Conservation (phyloP, 2,797 vertebrate genomes). For the Tiaroga cobitis region DNA sequence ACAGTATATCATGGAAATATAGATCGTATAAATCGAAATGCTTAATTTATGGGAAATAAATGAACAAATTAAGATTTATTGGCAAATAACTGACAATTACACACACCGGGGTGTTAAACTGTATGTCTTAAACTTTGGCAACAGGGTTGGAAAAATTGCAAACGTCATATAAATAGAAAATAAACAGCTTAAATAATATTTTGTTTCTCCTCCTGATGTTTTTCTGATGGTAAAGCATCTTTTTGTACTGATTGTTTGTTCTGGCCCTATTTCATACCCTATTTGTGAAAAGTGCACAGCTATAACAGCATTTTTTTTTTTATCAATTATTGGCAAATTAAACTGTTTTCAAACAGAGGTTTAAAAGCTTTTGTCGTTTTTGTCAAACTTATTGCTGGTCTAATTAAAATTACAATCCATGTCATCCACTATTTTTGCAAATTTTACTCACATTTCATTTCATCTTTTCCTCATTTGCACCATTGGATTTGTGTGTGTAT, state of each 20-base stretch:
- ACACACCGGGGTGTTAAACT: background rate
- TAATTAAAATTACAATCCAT: conserved; percentile 14
- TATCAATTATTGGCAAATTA: background rate
- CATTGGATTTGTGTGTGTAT: conserved; percentile 39
- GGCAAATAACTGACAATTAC: background rate
- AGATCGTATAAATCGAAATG: background rate
- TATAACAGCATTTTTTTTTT: background rate
- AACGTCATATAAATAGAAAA: background rate
- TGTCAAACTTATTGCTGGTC: conserved; percentile 8
- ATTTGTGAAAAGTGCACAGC: background rate
- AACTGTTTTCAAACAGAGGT: conserved; percentile 13
- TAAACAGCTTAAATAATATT: background rate
- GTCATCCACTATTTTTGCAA: conserved; percentile 14
- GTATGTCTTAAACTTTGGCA: background rate
- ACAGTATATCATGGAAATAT: background rate
- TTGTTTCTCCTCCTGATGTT: background rate
- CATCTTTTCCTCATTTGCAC: conserved; percentile 19
- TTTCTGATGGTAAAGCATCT: background rate
- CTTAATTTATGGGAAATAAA: background rate
- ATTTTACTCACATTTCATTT: background rate
- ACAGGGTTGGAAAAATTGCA: background rate
- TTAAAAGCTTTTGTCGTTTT: background rate
- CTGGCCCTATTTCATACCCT: background rate
- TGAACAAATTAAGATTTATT: background rate
- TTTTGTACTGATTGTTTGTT: background rate